Percentiles rank a stretch among this genome's conserved stretches.
phyloP scores from a whole-genome alignment of 2,888 invertebrate genomes.

The Gnatocerus cornutus region DNA sequence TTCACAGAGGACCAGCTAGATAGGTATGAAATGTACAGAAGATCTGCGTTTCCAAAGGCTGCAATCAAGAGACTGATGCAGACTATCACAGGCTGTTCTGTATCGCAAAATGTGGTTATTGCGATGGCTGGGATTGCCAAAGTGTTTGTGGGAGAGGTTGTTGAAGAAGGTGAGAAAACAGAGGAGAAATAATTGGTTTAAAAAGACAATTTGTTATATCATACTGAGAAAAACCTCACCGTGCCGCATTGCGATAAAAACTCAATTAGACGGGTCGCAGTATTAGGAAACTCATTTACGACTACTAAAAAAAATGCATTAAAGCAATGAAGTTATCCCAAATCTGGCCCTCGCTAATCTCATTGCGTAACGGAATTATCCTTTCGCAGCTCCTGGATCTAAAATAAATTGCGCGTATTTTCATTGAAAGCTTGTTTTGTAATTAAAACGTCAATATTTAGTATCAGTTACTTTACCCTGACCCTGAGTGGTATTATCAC shows the following conservation, averaged over 20 bases:
- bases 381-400: background rate
- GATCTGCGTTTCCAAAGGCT: slow-evolving; percentile 98
- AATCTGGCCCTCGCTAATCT: no score
- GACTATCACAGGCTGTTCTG: slow-evolving; percentile 96
- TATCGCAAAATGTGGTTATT: slow-evolving; percentile 99
- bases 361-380: no score
- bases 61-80: slow-evolving; percentile 98
- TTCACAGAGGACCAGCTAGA: slow-evolving; percentile 99
- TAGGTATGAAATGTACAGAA: slow-evolving; percentile 98
- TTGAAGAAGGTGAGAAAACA: slow-evolving; percentile 89
- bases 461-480: slow-evolving; percentile 11
- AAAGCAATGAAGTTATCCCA: no score
- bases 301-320: no score
- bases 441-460: slow-evolving; percentile 1
- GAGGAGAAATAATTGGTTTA: no score
- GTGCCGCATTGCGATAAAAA: no score
- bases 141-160: slow-evolving; percentile 99
- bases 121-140: slow-evolving; percentile 99
- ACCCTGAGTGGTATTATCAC: slow-evolving; percentile 5
- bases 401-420: background rate
- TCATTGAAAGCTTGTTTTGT: background rate
- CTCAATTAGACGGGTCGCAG: no score
- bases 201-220: no score
- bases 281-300: no score
- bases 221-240: no score